A percentile compares a stretch with the other conserved stretches of the same genome.
phyloP scores from a whole-genome alignment of 2,113 vertebrate genomes.

The Dissostichus mawsoni region DNA sequence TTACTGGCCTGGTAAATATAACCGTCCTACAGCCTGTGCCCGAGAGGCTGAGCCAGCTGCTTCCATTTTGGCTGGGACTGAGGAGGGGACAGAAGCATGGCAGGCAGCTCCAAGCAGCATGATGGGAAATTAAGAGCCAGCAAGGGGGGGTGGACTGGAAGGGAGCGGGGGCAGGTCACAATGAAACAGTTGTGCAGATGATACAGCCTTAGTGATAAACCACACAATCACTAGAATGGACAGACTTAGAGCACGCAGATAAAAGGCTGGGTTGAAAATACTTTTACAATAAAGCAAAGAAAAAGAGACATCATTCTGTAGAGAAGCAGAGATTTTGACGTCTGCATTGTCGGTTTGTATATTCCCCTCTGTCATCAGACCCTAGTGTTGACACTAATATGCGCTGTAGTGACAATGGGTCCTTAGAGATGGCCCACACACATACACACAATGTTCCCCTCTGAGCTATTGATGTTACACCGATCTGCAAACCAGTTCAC shows the following conservation, averaged over 20 bases:
- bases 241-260: conserved; percentile 57
- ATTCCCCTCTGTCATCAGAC: conserved; percentile 37
- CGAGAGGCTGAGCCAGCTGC: conserved; percentile 54
- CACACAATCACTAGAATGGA: conserved; percentile 47
- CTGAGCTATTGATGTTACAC: not conserved
- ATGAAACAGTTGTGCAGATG: conserved; percentile 30
- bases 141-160: not conserved
- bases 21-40: conserved; percentile 46
- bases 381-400: conserved; percentile 9
- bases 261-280: conserved; percentile 19
- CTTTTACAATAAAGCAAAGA: conserved; percentile 30
- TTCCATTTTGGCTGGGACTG: conserved; percentile 63
- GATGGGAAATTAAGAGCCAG: conserved; percentile 70
- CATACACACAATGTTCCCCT: not conserved
- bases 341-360: conserved; percentile 10
- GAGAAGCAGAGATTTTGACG: not conserved
- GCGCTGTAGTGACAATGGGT: conserved; percentile 16
- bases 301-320: not conserved
- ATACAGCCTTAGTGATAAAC: conserved; percentile 42
- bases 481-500: not conserved
- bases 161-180: not conserved
- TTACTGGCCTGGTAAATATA: conserved; percentile 60
- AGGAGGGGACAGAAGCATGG: conserved; percentile 58
- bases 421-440: conserved; percentile 6
- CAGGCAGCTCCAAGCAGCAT: conserved; percentile 50